phyloP scores from a whole-genome alignment of 2,888 invertebrate species.

The Doris montereyensis region DNA sequence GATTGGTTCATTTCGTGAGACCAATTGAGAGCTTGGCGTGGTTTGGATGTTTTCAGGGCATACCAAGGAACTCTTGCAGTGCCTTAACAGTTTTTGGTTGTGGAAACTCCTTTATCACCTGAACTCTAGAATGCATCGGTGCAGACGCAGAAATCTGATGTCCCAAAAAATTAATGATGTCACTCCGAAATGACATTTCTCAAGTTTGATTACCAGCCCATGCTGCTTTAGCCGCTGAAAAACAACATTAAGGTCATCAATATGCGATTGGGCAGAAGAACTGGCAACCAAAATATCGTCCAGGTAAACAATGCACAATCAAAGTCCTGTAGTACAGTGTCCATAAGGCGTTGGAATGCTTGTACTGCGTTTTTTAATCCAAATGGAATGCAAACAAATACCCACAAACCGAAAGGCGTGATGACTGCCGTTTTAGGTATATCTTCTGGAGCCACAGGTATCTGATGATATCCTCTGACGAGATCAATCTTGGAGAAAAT shows the following conservation, averaged over 20 bases:
- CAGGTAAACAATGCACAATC: too few relatives aligned
- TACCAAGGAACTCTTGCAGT: conserved; percentile 17
- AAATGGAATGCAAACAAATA: conserved; percentile 18
- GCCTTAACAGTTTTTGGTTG: conserved; percentile 4
- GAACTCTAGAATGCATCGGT: neutral
- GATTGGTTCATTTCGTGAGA: conserved; percentile 11
- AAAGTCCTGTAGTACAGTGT: too few relatives aligned
- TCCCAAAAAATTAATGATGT: neutral
- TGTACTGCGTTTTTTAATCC: conserved; percentile 20
- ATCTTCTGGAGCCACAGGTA: too few relatives aligned
- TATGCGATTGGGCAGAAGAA: neutral
- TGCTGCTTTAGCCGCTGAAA: neutral
- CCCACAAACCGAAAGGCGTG: too few relatives aligned
- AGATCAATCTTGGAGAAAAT: too few relatives aligned
- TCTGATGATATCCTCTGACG: too few relatives aligned
- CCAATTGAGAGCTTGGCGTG: conserved; percentile 3
- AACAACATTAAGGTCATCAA: neutral
- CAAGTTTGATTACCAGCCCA: neutral
- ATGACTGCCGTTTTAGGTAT: too few relatives aligned
- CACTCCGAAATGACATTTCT: neutral
- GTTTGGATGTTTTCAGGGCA: conserved; percentile 8
- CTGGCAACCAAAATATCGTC: neutral
- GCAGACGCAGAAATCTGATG: neutral
- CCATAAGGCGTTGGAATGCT: too few relatives aligned
- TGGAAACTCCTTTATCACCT: neutral